Conservation (phyloP, 2,888 invertebrate genomes). For the Trachelus tabidus region DNA sequence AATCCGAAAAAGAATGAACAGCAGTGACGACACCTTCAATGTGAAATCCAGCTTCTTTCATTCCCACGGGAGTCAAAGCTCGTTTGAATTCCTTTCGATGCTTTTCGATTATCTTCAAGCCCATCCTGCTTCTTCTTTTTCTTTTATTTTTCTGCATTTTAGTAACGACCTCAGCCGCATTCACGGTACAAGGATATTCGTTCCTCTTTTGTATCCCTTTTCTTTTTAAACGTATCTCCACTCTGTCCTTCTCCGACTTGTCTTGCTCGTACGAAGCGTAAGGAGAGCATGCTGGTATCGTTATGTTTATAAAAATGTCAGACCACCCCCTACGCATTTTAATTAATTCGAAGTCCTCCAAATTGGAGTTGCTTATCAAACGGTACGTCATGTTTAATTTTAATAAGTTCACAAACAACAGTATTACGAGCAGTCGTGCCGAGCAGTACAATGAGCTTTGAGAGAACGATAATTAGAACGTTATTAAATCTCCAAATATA, state of each 20-base stretch:
- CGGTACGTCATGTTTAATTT: not conserved
- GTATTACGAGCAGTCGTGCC: not conserved
- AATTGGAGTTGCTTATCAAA: not conserved
- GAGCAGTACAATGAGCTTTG: not conserved
- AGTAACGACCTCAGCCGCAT: not conserved
- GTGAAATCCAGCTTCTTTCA: not conserved
- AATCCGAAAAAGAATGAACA: not conserved
- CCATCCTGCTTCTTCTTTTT: too few species aligned
- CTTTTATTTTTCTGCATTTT: not conserved
- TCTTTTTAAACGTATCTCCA: too few species aligned
- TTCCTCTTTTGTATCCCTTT: too few species aligned
- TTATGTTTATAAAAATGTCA: not conserved
- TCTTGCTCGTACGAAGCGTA: too few species aligned
- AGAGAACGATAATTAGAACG: not conserved
- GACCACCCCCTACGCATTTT: too few species aligned
- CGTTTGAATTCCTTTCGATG: not conserved
- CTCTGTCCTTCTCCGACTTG: too few species aligned
- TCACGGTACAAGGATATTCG: not conserved
- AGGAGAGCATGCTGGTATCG: too few species aligned
- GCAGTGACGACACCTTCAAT: not conserved
- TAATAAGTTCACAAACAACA: not conserved
- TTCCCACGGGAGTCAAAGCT: not conserved
- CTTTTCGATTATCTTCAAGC: not conserved
- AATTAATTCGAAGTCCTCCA: too few species aligned
- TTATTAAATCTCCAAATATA: not conserved